A percentile compares a stretch with the other conserved stretches of the same genome.
Evolutionary conservation across 1,140 invertebrate genomes (phyloP).

Genomic region (Cydia splendana): DNA sequence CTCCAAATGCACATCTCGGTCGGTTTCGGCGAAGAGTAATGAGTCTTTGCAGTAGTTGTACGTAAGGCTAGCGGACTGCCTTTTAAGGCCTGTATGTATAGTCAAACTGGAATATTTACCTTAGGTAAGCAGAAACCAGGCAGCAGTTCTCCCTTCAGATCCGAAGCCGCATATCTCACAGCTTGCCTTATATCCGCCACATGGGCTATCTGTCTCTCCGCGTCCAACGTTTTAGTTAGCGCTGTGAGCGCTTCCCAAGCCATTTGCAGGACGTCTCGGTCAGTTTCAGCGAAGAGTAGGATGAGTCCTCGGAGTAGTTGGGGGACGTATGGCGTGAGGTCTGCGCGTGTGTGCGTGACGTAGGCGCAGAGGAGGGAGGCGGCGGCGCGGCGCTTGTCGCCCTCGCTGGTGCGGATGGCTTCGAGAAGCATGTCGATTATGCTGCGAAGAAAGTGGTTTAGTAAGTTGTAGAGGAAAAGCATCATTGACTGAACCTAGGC

Average conservation of each 20-base stretch:
- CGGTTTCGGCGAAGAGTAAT: constrained; percentile 89
- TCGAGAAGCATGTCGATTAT: constrained; percentile 95
- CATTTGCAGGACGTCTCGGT: constrained; percentile 90
- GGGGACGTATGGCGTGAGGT: constrained; percentile 92
- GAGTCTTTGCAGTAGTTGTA: constrained; percentile 91
- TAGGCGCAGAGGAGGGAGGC: constrained; percentile 94
- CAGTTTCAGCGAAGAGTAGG: constrained; percentile 89
- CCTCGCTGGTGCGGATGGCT: constrained; percentile 84
- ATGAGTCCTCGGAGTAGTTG: constrained; percentile 94
- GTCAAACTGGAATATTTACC: constrained; percentile 47
- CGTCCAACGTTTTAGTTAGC: constrained; percentile 92
- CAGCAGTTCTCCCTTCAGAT: constrained; percentile 89
- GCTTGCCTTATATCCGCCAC: constrained; percentile 95
- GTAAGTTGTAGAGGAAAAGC: background rate
- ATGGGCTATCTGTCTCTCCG: constrained; percentile 89
- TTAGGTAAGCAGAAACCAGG: constrained; percentile 98
- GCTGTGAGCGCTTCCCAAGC: constrained; percentile 95
- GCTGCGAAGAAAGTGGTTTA: constrained; percentile 64
- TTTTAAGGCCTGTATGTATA: no score
- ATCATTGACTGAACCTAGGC: no score
- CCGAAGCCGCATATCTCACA: constrained; percentile 92
- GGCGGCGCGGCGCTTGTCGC: constrained; percentile 86
- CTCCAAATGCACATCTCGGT: constrained; percentile 91
- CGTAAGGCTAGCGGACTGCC: background rate
- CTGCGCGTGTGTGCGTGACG: constrained; percentile 92